Percentiles rank a stretch among this genome's conserved stretches.
These are phyloP conservation scores for Pseudanteris insignis DNA, from an alignment of 2,888 invertebrate species.

Conservation along the genomic window DNA sequence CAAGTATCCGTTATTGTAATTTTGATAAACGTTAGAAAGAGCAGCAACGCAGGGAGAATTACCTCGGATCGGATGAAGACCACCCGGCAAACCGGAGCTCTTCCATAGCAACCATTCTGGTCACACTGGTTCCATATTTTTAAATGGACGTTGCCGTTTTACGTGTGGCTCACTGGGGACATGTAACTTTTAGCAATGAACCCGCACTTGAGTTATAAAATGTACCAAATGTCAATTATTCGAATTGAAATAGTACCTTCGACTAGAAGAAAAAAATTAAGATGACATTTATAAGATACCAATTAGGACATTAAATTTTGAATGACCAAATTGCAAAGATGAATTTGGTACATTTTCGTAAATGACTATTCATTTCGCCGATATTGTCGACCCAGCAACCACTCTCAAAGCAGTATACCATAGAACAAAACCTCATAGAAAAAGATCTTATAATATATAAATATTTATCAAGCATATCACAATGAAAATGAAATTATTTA, in stretches of 20 bases:
- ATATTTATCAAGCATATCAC: no score
- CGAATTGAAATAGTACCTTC: no score
- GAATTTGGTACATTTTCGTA: constrained; percentile 16
- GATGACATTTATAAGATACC: no score
- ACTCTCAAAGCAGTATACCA: constrained; percentile 2
- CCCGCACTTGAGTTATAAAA: no score
- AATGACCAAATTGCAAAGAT: no score
- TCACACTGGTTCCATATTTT: constrained; percentile 67
- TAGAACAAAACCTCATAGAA: no score
- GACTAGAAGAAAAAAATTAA: no score
- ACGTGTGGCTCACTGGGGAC: constrained; percentile 64
- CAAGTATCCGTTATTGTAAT: no score
- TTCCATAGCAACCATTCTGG: constrained; percentile 68
- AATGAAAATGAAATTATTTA: no score
- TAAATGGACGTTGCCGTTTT: constrained; percentile 60
- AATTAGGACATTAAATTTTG: no score
- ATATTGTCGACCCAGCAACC: constrained; percentile 16
- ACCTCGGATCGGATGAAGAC: constrained; percentile 59
- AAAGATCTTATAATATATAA: no score
- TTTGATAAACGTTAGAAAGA: no score
- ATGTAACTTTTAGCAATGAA: constrained; percentile 27
- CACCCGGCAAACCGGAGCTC: constrained; percentile 59
- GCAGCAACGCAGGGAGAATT: constrained; percentile 47
- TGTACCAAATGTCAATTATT: constrained; percentile 22
- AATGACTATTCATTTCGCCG: constrained; percentile 1